Evolutionary conservation across 1,140 invertebrate species (phyloP), one percentile per base, ranked within the genome.

Genomic region (Eriocheir sinensis): DNA sequence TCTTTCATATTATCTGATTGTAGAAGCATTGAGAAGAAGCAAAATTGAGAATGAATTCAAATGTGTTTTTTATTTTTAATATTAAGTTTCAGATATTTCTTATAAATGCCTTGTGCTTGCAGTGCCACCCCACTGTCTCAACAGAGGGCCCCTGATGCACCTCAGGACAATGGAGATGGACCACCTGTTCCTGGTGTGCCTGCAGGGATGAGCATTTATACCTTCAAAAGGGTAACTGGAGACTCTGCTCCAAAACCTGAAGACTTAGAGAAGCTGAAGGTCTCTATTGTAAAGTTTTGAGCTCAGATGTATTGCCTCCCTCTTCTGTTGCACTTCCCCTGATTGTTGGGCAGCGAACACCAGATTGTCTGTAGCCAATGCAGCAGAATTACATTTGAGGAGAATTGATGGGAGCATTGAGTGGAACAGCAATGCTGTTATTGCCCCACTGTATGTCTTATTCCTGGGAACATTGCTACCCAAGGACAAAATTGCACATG

Each of bases 331-430:
- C 99, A 32, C 97, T 98, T 93, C 98, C 98, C 95, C 97, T 99
- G 91, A 98, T 99, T 27, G 97, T 99, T 17, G 98, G 98, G 98
- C 98, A 15, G 98, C 98, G 0, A 99, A 99, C 96, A 98, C 98
- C 0, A 97, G 98, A 95, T 98, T 98, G 96, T 98, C 97, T 97
- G 98, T 98, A 85, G 98, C 98, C 38, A 98, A 98, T 96, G 97
- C 98, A 96, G 98, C 98, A 53, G 98, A 98, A 96, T 97, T 97
- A 96, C 98, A 98, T 95, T 96, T 98, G 27, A 98, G 98, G 97
- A 95, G 97, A 97, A 98, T 98, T 97, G 96, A 95, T 85, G 95
- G 91, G 89, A 90, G 79, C 94, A 97, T 99, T 85, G 98, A 99
- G 96, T 99, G 98, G 98, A 98, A 97, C 80, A 97, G 97, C 91